Evolutionary conservation across 1,140 invertebrate genomes (phyloP).

Genomic region (Ephestia elutella): DNA sequence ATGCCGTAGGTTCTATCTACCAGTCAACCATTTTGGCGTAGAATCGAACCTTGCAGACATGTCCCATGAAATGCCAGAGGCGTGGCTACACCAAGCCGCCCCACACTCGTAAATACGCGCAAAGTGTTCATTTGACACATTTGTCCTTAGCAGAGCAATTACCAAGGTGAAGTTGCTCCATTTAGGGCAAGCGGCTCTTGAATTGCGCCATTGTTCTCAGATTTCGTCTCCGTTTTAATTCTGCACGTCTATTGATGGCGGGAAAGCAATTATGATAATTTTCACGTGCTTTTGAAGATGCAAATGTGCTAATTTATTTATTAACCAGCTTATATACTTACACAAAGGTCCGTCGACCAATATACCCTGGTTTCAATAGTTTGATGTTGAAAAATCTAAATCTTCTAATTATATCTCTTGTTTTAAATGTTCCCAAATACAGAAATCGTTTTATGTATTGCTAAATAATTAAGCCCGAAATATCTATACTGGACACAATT

Average conservation of each 20-base stretch:
- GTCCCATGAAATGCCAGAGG: neutral
- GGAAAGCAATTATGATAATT: neutral
- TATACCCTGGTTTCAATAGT: no score
- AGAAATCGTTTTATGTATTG: no score
- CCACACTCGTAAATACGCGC: slow-evolving; percentile 26
- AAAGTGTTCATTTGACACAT: slow-evolving; percentile 20
- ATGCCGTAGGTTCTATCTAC: no score
- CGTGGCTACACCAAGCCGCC: neutral
- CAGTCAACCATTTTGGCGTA: no score
- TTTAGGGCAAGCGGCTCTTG: slow-evolving; percentile 27
- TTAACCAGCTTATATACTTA: no score
- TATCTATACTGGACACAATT: no score
- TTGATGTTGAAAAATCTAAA: no score
- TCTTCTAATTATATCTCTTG: no score
- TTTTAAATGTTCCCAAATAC: no score
- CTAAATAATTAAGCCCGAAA: no score
- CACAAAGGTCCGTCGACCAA: no score
- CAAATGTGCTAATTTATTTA: neutral
- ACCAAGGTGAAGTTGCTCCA: slow-evolving; percentile 32
- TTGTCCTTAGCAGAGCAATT: slow-evolving; percentile 32
- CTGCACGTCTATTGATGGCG: neutral
- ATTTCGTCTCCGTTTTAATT: slow-evolving; percentile 6
- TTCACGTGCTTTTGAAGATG: neutral
- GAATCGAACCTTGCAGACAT: no score
- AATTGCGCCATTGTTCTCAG: slow-evolving; percentile 23